Evolutionary conservation across 1,140 invertebrate species (phyloP), one percentile per base, ranked within the genome.

Genomic region (Drosophila fuyamai): DNA sequence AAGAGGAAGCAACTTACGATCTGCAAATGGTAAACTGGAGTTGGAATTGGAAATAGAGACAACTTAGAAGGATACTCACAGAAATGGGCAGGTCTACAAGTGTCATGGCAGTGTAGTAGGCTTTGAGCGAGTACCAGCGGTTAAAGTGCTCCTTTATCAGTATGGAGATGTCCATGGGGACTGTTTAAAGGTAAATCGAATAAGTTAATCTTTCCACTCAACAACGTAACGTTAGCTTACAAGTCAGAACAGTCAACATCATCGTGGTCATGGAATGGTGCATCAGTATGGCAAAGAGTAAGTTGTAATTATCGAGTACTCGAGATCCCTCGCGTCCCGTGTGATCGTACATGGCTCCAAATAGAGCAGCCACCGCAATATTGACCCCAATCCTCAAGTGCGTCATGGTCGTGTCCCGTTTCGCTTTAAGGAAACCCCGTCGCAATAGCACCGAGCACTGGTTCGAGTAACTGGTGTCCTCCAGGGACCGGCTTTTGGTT

Each of bases 101-200:
- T 0, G 97, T 98, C 53, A 97, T 95, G 10, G 98, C 96, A 32
- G 96, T 94, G 86, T 98, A 99, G 85, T 98, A 99, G 6, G 97
- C 96, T 91, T 98, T 98, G 5, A 98, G 93, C 9, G 97, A 98
- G 93, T 99, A 99, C 98, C 98, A 99, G 91, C 98, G 95, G 92
- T 99, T 99, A 67, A 98, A 97, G 89, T 99, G 97, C 93, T 99
- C 98, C 90, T 98, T 97, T 16, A 96, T 94, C 79, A 99, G 94
- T 61, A 98, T 97, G 7, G 94, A 95, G 96, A 98, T 97, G 93
- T 99, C 98, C 63, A 95, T 95, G 1, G 98, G 98, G 93, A 99
- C 83, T 88, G 14, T 0, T 23, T 97, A 14, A 16, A 53, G 7
- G 2, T 5, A 63, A 66, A 27, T 41, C 6, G 0, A 36, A 36